Base-by-base conservation (phyloP, 2,113 vertebrate genomes). In the Nesospiza acunhae region DNA sequence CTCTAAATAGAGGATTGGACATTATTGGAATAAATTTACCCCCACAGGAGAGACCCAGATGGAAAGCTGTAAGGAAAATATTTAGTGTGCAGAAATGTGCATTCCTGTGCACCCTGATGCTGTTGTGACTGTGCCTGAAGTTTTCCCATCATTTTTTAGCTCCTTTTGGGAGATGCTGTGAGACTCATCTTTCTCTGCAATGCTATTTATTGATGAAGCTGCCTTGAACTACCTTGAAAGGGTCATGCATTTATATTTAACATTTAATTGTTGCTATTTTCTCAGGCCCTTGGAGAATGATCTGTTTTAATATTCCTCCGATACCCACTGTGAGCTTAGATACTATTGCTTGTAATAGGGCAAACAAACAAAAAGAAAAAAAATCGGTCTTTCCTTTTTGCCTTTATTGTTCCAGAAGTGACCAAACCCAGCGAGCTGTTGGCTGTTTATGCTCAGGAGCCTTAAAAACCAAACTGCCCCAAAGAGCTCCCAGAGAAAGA, bases 191-290 rank as follows among this genome's bases (percentile, higher is more conserved):
- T 72, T 49, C 62, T 46, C 15, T 46, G 17, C 22, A 81, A 50
- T 4, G 4, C 19, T 50, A 68, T 79, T 94, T 89, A 60, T 73
- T 62, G 84, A 91, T 76, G 62, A 69, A 50, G 13, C 12, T 63
- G 42, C 8, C 59, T 66, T 52, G 60, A 66, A 27, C 47, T 74
- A 59, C 44, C 52, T 35, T 90, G 44, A 39, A 92, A 78, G 42
- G 13, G 23, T 52, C 49, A 13, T 53, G 47, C n/a, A 37, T 84
- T 91, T 88, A 15, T 72, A 39, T 49, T 92, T 81, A 68, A 56
- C 7, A 28, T 81, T 94, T 83, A 81, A 92, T 72, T 80, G 46
- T 68, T 84, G 64, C 7, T 78, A 19, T 84, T 91, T 84, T 80
- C 53, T 88, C 41, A 49, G 31, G 41, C 30, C 27, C 52, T 74